Evolutionary conservation across 2,113 vertebrate species (phyloP).

Genomic region (Mus musculus): DNA sequence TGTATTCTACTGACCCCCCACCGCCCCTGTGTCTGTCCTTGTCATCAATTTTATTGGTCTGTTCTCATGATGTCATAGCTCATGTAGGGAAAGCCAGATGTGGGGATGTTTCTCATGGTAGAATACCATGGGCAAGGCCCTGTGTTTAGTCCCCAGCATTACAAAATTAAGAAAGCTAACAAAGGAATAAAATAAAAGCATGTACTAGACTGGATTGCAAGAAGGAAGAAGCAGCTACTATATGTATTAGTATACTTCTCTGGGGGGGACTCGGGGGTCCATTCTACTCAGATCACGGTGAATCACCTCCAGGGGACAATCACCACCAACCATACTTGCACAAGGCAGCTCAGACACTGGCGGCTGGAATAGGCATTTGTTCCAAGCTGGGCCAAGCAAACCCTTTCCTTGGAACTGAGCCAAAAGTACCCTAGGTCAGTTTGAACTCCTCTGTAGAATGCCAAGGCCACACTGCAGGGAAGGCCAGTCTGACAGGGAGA

Average conservation of each 20-base stretch:
- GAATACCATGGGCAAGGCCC: background rate
- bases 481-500: background rate
- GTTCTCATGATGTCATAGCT: background rate
- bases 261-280: background rate
- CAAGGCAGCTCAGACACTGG: background rate
- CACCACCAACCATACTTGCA: background rate
- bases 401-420: background rate
- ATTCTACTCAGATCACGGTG: background rate
- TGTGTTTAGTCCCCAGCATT: background rate
- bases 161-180: background rate
- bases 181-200: slow-evolving; percentile 1
- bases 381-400: background rate
- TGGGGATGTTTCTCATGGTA: background rate
- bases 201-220: background rate
- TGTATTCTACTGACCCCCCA: background rate
- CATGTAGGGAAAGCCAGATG: background rate
- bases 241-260: background rate
- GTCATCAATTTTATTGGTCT: background rate
- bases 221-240: background rate
- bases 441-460: background rate
- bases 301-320: background rate
- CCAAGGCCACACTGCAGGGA: background rate
- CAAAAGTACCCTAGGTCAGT: background rate
- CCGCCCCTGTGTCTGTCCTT: background rate
- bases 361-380: background rate